Evolutionary conservation across 1,140 invertebrate genomes (phyloP), one percentile per base, ranked within the genome.

Genomic region (Panagrolaimus sp.): DNA sequence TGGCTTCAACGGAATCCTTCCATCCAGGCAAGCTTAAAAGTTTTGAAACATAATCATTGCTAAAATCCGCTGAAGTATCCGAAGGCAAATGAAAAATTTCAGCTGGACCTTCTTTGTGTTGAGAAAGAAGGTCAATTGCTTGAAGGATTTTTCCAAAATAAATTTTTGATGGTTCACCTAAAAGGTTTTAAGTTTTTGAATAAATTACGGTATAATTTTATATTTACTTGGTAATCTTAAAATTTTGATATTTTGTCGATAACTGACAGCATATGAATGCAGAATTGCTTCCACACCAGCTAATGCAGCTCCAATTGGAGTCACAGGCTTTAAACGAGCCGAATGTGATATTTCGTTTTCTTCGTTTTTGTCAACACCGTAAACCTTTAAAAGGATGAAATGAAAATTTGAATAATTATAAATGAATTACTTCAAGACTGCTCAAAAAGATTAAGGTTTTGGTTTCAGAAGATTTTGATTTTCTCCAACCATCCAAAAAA

Each of bases 181-280:
- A 58, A 58, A 0, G 2, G 9, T 0, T 4, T 21, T 68, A 0
- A 8, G 5, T 0, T 38, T 43, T 55, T 21, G 15, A 14, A 70
- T 26, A 15, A 70, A 14, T 47, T 15, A 10, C 17, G 17, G 46
- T n/a, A 70, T 46, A 47, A 26, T 28, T 52, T 45, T 7, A 32
- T 45, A 69, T 24, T 8, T 26, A 32, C 65, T 28, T n/a, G 12
- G 17, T 21, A 68, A 45, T 21, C 68, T 12, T 21, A 70, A 26
- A 21, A 70, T 21, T 58, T 52, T 55, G 15, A 70, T 44, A 38
- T 70, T 52, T 28, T 70, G 24, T 10, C 68, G 58, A 52, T 70
- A 70, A 38, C 63, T 65, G 63, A 70, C 63, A n/a, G 68, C 68
- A 55, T 70, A 70, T 4, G 68, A 70, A 43, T 70, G 68, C 14